Evolutionary conservation across 1,140 invertebrate genomes (phyloP), one percentile per base, ranked within the genome.

Genomic region (Drosophila tropicalis): DNA sequence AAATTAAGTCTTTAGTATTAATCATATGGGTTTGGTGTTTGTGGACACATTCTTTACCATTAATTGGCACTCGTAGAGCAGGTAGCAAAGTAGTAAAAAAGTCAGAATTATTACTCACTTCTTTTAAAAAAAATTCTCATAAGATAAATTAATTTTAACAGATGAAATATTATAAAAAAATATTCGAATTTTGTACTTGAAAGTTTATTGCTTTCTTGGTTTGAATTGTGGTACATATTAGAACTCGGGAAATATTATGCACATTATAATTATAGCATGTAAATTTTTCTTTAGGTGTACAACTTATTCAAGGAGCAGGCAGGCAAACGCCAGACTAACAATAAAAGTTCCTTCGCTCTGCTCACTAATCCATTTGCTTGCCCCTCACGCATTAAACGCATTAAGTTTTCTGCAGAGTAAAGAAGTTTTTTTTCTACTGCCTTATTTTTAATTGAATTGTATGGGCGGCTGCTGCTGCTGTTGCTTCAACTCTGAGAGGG

Each of bases 311-410:
- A 47, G 41, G 41, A 5, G 41, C 6, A 9, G 15, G 29, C 29
- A 57, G 55, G n/a, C 13, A 36, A 57, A 34, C 4, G 4, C n/a
- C 9, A 57, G 9, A 34, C 55, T 19, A 58, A 70, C 63, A 73
- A 70, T 58, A 79, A 64, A 75, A 63, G 57, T 29, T 44, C 29
- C 25, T 72, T 68, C 41, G 32, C 40, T 39, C 62, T 44, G 69
- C 58, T 62, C 69, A 44, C 83, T 84, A 83, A 84, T 80, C 81
- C 81, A 84, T 83, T 89, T 83, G 84, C 67, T 84, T 80, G 81
- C 83, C 72, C 80, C 83, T 70, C 83, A 87, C 83, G 83, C 83
- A 83, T 89, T 89, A 87, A 89, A 87, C 81, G 80, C 84, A 87
- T 87, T 89, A 83, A 83, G 76, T 78, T 78, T 78, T 63, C 29